Conservation (phyloP, 2,113 vertebrate genomes). For the Notothenia rossii region DNA sequence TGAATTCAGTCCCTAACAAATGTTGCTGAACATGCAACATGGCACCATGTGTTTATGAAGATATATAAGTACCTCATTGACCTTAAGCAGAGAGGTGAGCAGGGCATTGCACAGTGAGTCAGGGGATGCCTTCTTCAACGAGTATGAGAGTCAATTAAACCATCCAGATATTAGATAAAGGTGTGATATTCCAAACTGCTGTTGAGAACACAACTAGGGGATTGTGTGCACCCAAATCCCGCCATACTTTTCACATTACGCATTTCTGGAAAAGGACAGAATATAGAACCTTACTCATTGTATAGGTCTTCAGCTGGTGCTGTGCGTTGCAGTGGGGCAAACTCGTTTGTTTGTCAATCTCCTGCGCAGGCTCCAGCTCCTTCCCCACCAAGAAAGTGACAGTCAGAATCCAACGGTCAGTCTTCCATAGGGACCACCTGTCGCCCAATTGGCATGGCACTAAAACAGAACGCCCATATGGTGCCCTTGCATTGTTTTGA, state of each 20-base stretch:
- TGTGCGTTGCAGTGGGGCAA: neutral
- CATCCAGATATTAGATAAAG: neutral
- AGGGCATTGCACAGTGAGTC: too few relatives aligned
- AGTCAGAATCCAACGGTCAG: neutral
- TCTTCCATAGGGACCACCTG: neutral
- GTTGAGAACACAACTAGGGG: neutral
- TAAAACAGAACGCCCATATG: neutral
- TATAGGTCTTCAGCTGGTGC: neutral
- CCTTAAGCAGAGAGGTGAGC: too few relatives aligned
- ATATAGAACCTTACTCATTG: neutral
- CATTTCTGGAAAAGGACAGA: neutral
- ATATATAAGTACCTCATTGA: too few relatives aligned
- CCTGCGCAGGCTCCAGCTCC: neutral
- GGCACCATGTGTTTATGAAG: too few relatives aligned
- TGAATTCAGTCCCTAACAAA: neutral
- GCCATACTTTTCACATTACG: neutral
- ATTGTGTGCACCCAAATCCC: neutral
- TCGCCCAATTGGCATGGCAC: neutral
- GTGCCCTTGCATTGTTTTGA: constrained; percentile 19
- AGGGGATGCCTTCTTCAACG: neutral
- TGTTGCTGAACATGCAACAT: too few relatives aligned
- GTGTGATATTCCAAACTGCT: neutral
- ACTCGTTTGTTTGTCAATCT: neutral
- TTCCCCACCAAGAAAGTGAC: neutral
- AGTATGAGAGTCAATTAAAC: neutral